Evolutionary conservation across 1,140 invertebrate species (phyloP).

Genomic region (Drosophila hydei): DNA sequence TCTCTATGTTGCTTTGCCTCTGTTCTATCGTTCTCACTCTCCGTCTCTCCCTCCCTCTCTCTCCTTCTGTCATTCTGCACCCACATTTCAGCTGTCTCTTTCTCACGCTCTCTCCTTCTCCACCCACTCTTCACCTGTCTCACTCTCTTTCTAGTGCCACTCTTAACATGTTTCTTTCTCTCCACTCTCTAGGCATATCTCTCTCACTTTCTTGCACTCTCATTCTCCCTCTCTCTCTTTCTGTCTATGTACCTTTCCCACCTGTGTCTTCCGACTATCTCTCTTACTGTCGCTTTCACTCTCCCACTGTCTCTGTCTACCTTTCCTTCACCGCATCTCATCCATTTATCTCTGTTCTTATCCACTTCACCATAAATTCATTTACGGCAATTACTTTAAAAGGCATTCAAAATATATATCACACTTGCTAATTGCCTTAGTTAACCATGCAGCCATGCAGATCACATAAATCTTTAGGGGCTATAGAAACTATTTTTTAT

Average conservation of each 20-base stretch:
- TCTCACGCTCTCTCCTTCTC: no score
- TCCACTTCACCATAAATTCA: neutral
- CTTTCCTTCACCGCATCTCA: neutral
- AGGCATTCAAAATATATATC: conserved; percentile 16
- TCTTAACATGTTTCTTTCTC: neutral
- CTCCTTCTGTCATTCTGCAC: no score
- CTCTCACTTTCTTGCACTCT: neutral
- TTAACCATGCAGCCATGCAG: conserved; percentile 16
- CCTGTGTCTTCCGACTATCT: no score
- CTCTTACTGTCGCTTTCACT: neutral
- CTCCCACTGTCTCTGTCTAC: no score
- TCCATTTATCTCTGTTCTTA: neutral
- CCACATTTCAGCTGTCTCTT: no score
- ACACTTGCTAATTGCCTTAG: conserved; percentile 25
- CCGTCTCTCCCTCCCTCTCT: no score
- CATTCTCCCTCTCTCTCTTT: neutral
- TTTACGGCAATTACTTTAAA: conserved; percentile 1
- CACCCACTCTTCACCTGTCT: no score
- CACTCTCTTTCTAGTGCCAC: no score
- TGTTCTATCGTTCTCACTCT: no score
- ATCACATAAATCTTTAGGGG: conserved; percentile 28
- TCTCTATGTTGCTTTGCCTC: no score
- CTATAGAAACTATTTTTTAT: conserved; percentile 11
- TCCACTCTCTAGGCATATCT: neutral
- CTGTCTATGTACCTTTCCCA: no score